Evolutionary conservation across 2,888 invertebrate genomes (phyloP), one percentile per base, ranked within the genome.

Genomic region (Parelbella ahira): DNA sequence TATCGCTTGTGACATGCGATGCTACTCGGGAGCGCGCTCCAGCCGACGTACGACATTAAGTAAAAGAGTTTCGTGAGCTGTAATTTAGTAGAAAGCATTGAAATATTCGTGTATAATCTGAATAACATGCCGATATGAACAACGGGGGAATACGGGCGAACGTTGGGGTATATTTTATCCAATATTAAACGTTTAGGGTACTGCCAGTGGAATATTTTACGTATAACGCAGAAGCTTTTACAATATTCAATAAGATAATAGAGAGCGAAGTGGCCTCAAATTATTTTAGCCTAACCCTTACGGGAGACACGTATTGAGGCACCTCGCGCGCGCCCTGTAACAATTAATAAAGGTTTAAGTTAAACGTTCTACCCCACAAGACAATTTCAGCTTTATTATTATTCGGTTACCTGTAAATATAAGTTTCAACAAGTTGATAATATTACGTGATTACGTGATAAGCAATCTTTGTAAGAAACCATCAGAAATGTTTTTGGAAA

Each of bases 1-100:
- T 50, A 36, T 49, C 57, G 55, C 60, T 56, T 53, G 45, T 65
- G 54, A 57, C 66, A 55, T 63, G 55, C 53, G 53, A 59, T 50
- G 51, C 49, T 47, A 46, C 47, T 44, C 42, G 33, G 45, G 51
- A 47, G 61, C 59, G 63, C 60, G 64, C 61, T 69, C 53, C 59
- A 60, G 54, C 56, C 69, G 56, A 66, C 60, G 63, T 62, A 68
- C 67, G 66, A 71, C 74, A 72, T 78, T 78, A 77, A 77, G 75
- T 76, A 77, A 81, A 83, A 82, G 78, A 79, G 74, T 79, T 77
- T 67, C 82, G 81, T 82, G 78, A 71, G 75, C 76, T 79, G 81
- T 86, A 86, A 87, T 87, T 87, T 86, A 82, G 82, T 84, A 86
- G 82, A 87, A 83, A 86, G 86, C 87, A 84, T 86, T 84, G 87